Evolutionary conservation across 2,797 vertebrate genomes (phyloP).

Genomic region (Enteromius thamalakanensis): DNA sequence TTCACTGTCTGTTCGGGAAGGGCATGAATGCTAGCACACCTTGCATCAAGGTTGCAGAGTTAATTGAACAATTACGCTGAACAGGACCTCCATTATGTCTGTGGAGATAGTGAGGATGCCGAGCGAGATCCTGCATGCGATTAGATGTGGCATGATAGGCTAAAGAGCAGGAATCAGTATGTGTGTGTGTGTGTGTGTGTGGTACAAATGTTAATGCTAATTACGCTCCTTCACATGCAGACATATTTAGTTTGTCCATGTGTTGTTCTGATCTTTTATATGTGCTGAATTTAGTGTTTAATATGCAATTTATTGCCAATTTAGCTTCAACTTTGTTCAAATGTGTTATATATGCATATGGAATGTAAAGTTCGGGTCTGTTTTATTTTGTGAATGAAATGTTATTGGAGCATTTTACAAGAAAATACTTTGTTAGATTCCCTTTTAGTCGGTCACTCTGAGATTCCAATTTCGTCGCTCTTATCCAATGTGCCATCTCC

Average conservation of each 20-base stretch:
- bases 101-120: slow-evolving; percentile 69
- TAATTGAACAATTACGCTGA: slow-evolving; percentile 83
- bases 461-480: too few relatives aligned
- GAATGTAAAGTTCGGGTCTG: neutral
- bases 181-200: slow-evolving; percentile 20
- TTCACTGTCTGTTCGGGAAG: slow-evolving; percentile 73
- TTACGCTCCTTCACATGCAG: neutral
- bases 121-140: slow-evolving; percentile 74
- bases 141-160: slow-evolving; percentile 80
- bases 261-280: neutral
- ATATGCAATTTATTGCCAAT: neutral
- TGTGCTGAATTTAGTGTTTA: neutral
- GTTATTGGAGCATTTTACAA: neutral
- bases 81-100: slow-evolving; percentile 77
- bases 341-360: neutral
- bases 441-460: too few relatives aligned
- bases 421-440: neutral
- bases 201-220: slow-evolving; percentile 24
- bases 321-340: neutral
- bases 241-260: neutral
- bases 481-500: too few relatives aligned
- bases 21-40: slow-evolving; percentile 75
- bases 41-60: slow-evolving; percentile 80
- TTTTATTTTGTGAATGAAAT: neutral
- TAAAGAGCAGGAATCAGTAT: slow-evolving; percentile 68